Base-by-base conservation (phyloP, 2,888 invertebrate species). In the Acleris emargana region DNA sequence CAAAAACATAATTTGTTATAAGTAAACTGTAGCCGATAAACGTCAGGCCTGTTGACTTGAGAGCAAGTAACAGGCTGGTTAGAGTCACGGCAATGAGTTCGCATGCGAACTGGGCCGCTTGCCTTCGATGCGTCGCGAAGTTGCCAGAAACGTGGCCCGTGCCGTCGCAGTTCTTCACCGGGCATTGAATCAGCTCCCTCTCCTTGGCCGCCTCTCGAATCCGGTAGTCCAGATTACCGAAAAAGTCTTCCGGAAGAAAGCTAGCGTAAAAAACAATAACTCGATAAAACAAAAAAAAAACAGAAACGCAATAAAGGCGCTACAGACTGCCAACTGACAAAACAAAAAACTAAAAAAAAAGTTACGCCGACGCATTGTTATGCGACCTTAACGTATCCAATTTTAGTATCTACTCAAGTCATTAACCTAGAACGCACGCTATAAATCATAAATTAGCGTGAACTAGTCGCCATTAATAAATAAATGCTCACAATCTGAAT, bases 71-170 rank as follows among this genome's bases (percentile, higher is more conserved):
- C 91, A 93, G 45, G 45, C 45, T 45, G 7, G 93, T 84, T 94
- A 94, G 83, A 94, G 91, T 81, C 93, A 89, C 82, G 93, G 88
- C 79, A 72, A 71, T 73, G 70, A 78, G 73, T 62, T 47, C 54
- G 61, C 61, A 17, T 57, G 45, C 82, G 73, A 72, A 73, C 69
- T 72, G 73, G 71, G 73, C 75, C 85, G 93, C 95, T 95, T 95
- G 95, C 95, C 95, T 97, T 93, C 97, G 95, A 93, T 97, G 97
- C 76, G 97, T 96, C 78, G 96, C 95, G 94, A 97, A 97, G 95
- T 96, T 97, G 83, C 97, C 97, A 79, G 97, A 97, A 85, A 97
- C 94, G 94, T 97, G 97, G 82, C 97, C 97, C 91, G 96, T 95
- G 79, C 97, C 97, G 93, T 97, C 97, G 94, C 97, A 97, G 93